phyloP scores from a whole-genome alignment of 1,140 invertebrate genomes.

The Apis cerana region DNA sequence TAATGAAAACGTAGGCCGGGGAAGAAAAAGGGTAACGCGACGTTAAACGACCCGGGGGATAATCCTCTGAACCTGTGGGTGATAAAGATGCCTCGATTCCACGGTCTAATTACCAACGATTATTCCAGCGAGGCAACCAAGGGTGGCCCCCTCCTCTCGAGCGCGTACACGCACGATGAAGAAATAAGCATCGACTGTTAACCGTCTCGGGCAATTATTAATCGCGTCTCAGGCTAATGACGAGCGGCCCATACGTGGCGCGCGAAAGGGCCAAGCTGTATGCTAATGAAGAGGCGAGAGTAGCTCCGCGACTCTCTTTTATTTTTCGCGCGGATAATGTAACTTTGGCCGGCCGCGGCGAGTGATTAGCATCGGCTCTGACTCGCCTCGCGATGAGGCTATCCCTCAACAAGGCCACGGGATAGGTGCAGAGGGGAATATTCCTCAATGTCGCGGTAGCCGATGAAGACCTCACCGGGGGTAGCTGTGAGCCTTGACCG shows the following conservation, averaged over 20 bases:
- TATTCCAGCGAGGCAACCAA: constrained; percentile 42
- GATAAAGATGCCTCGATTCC: constrained; percentile 54
- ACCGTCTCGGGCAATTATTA: constrained; percentile 65
- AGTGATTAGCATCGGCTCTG: constrained; percentile 63
- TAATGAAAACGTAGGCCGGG: constrained; percentile 38
- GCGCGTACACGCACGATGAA: constrained; percentile 53
- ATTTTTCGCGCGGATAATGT: constrained; percentile 61
- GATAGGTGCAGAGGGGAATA: constrained; percentile 65
- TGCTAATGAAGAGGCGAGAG: constrained; percentile 63
- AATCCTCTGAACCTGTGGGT: constrained; percentile 35
- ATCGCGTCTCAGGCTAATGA: constrained; percentile 66
- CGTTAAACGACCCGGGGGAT: constrained; percentile 46
- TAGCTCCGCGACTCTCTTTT: constrained; percentile 32
- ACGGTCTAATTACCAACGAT: constrained; percentile 63
- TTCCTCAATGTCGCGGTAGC: constrained; percentile 66
- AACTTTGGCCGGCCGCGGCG: constrained; percentile 54
- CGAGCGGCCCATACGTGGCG: constrained; percentile 33
- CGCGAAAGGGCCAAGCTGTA: constrained; percentile 42
- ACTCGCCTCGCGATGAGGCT: constrained; percentile 46
- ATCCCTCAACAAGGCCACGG: constrained; percentile 47
- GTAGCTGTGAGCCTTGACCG: constrained; percentile 59
- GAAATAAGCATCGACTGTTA: constrained; percentile 62
- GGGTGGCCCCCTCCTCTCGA: neutral
- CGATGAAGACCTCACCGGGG: constrained; percentile 67
- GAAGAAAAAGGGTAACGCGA: constrained; percentile 14